phyloP scores from a whole-genome alignment of 2,797 vertebrate genomes.

The Cynodonichthys magdalenae region DNA sequence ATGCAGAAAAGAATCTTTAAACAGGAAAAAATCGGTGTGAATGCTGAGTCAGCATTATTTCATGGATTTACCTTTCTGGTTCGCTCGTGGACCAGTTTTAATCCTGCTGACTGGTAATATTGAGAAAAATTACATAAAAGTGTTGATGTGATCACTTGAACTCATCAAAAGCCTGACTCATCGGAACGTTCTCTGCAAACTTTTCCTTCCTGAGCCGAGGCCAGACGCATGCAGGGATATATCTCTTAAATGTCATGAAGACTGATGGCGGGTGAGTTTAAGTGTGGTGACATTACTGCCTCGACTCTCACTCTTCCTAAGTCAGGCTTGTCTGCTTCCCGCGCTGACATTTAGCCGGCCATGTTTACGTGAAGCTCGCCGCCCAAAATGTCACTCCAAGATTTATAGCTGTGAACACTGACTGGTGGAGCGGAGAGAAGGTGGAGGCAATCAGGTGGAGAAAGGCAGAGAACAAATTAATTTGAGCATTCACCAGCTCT shows the following conservation, averaged over 20 bases:
- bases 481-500: constrained; percentile 43
- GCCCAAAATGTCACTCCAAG: constrained; percentile 74
- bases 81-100: constrained; percentile 2
- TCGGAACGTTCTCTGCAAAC: constrained; percentile 33
- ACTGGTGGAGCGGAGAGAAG: constrained; percentile 54
- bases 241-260: constrained; percentile 78
- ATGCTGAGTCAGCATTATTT: not conserved
- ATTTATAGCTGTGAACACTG: constrained; percentile 76
- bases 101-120: constrained; percentile 28
- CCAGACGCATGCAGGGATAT: constrained; percentile 48
- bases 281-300: constrained; percentile 80
- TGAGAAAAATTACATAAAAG: constrained; percentile 16
- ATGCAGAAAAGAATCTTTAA: no score
- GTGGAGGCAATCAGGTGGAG: constrained; percentile 56
- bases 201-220: constrained; percentile 31
- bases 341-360: constrained; percentile 75
- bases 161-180: constrained; percentile 42
- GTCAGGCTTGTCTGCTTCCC: constrained; percentile 74
- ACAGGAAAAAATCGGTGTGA: no score
- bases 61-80: constrained; percentile 22
- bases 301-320: constrained; percentile 68
- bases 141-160: constrained; percentile 45
- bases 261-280: constrained; percentile 71
- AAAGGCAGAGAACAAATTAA: constrained; percentile 60
- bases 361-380: constrained; percentile 67